Evolutionary conservation across 2,888 invertebrate species (phyloP).

Genomic region (Fragum fragum): DNA sequence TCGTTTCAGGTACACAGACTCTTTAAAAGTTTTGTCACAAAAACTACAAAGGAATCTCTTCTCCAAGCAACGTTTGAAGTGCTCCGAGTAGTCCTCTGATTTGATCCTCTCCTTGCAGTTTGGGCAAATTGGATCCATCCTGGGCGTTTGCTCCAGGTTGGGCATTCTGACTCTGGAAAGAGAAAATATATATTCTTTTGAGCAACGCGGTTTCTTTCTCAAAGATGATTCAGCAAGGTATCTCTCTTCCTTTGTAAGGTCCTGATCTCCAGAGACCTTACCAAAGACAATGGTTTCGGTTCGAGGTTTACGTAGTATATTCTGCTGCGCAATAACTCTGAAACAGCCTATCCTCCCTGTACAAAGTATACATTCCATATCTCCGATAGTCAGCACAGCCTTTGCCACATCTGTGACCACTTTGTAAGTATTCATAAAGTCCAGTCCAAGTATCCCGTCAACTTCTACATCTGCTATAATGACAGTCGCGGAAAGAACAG

Average conservation of each 20-base stretch:
- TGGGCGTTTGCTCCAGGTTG: neutral
- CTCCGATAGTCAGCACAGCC: neutral
- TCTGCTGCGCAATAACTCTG: neutral
- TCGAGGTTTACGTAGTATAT: neutral
- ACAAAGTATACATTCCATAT: neutral
- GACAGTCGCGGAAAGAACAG: neutral
- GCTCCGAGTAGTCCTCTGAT: neutral
- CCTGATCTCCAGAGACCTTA: neutral
- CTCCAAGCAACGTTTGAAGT: neutral
- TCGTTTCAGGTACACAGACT: neutral
- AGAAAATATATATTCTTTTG: slow-evolving; percentile 38
- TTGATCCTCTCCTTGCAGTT: slow-evolving; percentile 14
- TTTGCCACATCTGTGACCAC: slow-evolving; percentile 2
- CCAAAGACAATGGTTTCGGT: slow-evolving; percentile 6
- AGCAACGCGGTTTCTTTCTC: no score
- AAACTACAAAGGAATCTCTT: neutral
- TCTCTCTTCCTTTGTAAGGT: neutral
- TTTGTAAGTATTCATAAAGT: slow-evolving; percentile 13
- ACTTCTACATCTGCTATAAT: slow-evolving; percentile 15
- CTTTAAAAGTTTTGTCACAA: neutral
- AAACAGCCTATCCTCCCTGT: slow-evolving; percentile 10
- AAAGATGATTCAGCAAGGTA: slow-evolving; percentile 8
- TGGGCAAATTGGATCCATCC: slow-evolving; percentile 26
- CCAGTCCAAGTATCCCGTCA: slow-evolving; percentile 7
- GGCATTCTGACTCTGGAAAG: slow-evolving; percentile 34